Base-by-base conservation (phyloP, 92 coral and sea anemone species). In the Parazoanthus swiftii region DNA sequence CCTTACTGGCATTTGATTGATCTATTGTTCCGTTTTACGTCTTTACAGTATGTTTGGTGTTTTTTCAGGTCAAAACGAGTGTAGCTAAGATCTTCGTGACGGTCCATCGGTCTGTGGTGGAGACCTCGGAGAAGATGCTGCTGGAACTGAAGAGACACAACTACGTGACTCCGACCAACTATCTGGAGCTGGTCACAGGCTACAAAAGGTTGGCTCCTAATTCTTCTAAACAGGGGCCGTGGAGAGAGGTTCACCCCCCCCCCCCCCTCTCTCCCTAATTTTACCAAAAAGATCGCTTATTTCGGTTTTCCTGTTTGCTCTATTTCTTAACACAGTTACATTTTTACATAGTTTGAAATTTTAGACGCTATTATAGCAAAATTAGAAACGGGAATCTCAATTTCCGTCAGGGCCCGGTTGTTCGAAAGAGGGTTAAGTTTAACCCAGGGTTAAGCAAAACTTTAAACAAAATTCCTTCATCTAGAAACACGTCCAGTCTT, bases 81-180 rank as follows among this genome's bases (percentile, higher is more conserved):
- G 98, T 97, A 80, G 99, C 99, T 20, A 89, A 95, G 81, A 96
- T 97, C 54, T 97, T 97, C 51, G 98, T 97, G 35, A 93, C 91
- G 9, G 98, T 95, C 35, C 99, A 97, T 90, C 95, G 95, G 9
- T 97, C 99, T 4, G 99, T 97, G 18, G 99, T 97, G 88, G 94
- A 97, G 67, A 94, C 93, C 86, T 95, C 97, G 54, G 89, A 76
- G 66, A 88, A 95, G 63, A 97, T 97, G 99, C 59, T 95, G 72
- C 43, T 97, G 72, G 99, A 97, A 81, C 94, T 97, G 56, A 97
- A 95, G 88, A 91, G 99, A 26, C 95, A 97, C 85, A 97, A 97
- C 90, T 97, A 97, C 88, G 99, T 97, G 86, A 97, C 99, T 18
- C 99, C 99, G 26, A 97, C 99, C 56, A 97, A 97, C 92, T 97